Conservation (phyloP, 2,888 invertebrate species). For the Drosophila meridiana region DNA sequence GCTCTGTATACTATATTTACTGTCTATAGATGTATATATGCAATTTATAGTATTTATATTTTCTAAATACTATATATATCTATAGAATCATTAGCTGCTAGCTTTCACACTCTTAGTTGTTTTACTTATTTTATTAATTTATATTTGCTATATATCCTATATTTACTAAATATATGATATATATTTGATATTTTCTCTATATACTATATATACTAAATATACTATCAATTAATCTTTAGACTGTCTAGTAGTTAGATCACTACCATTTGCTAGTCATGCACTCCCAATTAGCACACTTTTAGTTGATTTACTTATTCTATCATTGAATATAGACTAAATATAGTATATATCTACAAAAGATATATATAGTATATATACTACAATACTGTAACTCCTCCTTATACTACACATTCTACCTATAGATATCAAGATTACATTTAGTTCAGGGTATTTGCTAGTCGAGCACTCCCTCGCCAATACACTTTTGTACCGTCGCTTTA, state of each 20-base stretch:
- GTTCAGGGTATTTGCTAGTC: slow-evolving; percentile 9
- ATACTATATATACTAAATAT: neutral
- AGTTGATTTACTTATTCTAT: neutral
- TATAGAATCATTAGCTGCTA: no score
- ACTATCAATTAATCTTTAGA: neutral
- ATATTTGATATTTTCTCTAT: neutral
- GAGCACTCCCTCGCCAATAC: neutral
- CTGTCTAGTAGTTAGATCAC: neutral
- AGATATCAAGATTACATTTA: no score
- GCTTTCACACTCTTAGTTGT: no score
- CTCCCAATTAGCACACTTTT: neutral
- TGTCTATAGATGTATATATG: no score
- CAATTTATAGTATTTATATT: no score
- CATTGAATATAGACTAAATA: no score
- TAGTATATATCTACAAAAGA: no score
- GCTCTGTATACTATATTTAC: no score
- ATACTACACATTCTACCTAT: neutral
- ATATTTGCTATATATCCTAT: neutral
- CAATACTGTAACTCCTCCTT: neutral
- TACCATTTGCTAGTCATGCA: slow-evolving; percentile 2
- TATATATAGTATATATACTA: no score
- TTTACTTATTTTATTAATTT: neutral
- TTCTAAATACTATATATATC: no score
- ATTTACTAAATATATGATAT: no score
- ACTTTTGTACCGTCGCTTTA: neutral